Conservation (phyloP, 2,888 invertebrate species). For the Ypsolopha sequella region DNA sequence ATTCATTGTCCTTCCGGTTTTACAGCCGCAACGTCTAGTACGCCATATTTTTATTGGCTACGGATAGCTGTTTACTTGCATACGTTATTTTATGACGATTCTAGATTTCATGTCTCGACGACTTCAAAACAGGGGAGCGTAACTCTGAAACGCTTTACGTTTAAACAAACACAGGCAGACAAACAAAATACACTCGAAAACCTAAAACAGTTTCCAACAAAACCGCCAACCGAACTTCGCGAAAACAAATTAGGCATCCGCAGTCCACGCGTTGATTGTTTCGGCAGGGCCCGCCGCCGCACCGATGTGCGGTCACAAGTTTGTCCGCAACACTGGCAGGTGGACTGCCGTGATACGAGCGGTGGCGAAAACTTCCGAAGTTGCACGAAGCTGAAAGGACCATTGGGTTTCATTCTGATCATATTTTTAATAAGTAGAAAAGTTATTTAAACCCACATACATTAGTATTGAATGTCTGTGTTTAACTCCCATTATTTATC, state of each 20-base stretch:
- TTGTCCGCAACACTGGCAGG: not conserved
- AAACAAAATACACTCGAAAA: not conserved
- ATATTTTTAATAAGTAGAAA: no score
- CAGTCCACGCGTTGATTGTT: not conserved
- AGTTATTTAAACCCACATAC: no score
- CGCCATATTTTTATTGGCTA: slow-evolving; percentile 66
- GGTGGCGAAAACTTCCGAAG: not conserved
- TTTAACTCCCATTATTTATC: no score
- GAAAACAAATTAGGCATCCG: not conserved
- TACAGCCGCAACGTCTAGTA: slow-evolving; percentile 46
- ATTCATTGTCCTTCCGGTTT: slow-evolving; percentile 67
- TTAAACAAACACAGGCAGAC: slow-evolving; percentile 4
- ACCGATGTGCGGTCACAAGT: not conserved
- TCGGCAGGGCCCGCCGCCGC: not conserved
- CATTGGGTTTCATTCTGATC: no score
- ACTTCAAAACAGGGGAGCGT: no score
- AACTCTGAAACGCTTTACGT: not conserved
- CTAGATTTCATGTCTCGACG: not conserved
- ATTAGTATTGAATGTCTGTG: no score
- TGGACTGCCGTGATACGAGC: not conserved
- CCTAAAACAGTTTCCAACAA: not conserved
- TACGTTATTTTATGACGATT: no score
- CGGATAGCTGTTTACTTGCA: slow-evolving; percentile 12
- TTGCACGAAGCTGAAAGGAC: not conserved
- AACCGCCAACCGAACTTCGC: not conserved